Percentiles rank a stretch among this genome's conserved stretches.
These are phyloP conservation scores for Pycnonotus jocosus DNA, from an alignment of 2,113 vertebrate genomes.

Conservation along the genomic window DNA sequence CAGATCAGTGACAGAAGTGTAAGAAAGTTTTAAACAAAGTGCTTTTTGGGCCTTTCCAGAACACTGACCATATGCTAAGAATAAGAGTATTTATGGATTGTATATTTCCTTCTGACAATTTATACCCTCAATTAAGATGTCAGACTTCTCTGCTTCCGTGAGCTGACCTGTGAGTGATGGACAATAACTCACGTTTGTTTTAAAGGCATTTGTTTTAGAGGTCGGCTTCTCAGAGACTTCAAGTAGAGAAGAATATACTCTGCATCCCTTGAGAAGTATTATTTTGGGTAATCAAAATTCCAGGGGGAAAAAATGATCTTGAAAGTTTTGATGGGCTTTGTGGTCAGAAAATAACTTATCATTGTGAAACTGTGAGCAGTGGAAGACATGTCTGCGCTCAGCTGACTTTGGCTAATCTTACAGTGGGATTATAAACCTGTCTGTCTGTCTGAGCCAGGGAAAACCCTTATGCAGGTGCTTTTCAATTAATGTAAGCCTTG, in stretches of 20 bases:
- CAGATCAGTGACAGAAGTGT: not conserved
- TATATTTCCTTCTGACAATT: not conserved
- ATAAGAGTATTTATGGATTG: not conserved
- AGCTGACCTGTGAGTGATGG: not conserved
- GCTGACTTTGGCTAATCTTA: not conserved
- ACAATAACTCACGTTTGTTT: not conserved
- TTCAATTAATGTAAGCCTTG: not conserved
- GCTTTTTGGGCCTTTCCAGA: not conserved
- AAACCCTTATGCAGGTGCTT: constrained; percentile 4
- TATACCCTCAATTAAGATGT: constrained; percentile 16
- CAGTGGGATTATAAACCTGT: constrained; percentile 7
- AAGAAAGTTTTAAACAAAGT: constrained; percentile 14
- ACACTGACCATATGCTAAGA: not conserved
- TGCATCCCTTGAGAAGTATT: not conserved
- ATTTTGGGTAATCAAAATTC: not conserved
- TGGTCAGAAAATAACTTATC: not conserved
- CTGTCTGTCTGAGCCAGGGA: not conserved
- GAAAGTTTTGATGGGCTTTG: not conserved
- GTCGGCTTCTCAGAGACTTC: not conserved
- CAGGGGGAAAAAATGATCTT: not conserved
- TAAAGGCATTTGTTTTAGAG: not conserved
- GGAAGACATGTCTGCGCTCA: not conserved
- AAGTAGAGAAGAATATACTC: not conserved
- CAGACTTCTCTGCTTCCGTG: not conserved
- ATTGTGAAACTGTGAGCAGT: not conserved